Conservation (phyloP, 2,888 invertebrate genomes). For the Dione vanillae region DNA sequence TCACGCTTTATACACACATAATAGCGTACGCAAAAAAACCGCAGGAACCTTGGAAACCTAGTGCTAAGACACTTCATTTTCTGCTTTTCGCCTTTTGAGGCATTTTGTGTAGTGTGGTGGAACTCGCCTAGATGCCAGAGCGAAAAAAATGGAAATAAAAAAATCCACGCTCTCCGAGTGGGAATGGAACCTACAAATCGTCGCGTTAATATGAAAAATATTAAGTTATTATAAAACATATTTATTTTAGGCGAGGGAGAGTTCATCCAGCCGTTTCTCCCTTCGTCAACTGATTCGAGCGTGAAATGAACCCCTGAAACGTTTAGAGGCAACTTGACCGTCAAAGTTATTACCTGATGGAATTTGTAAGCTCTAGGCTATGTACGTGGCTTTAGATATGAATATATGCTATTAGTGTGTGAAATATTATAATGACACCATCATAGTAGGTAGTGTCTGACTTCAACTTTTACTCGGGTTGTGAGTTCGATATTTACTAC, state of each 20-base stretch:
- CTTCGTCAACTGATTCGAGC: constrained; percentile 1
- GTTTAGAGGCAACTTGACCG: constrained; percentile 23
- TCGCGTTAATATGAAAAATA: neutral
- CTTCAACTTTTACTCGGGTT: too few species aligned
- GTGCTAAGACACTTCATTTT: too few species aligned
- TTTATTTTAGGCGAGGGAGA: neutral
- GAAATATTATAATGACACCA: neutral
- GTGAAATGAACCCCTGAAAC: constrained; percentile 24
- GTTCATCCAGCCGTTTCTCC: neutral
- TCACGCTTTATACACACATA: too few species aligned
- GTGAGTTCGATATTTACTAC: too few species aligned
- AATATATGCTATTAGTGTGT: neutral
- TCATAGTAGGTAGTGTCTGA: neutral
- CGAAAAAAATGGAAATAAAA: too few species aligned
- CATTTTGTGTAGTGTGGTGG: too few species aligned
- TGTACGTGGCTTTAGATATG: neutral
- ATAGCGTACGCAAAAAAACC: too few species aligned
- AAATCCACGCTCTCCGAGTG: too few species aligned
- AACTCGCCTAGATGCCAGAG: too few species aligned
- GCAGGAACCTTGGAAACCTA: too few species aligned
- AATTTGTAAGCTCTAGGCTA: constrained; percentile 3
- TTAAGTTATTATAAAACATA: neutral
- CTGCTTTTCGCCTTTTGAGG: too few species aligned
- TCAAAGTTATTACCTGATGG: constrained; percentile 8
- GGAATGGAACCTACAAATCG: too few species aligned